Percentiles rank a stretch among this genome's conserved stretches.
phyloP scores from a whole-genome alignment of 2,113 vertebrate species.

The Nipponia nippon region DNA sequence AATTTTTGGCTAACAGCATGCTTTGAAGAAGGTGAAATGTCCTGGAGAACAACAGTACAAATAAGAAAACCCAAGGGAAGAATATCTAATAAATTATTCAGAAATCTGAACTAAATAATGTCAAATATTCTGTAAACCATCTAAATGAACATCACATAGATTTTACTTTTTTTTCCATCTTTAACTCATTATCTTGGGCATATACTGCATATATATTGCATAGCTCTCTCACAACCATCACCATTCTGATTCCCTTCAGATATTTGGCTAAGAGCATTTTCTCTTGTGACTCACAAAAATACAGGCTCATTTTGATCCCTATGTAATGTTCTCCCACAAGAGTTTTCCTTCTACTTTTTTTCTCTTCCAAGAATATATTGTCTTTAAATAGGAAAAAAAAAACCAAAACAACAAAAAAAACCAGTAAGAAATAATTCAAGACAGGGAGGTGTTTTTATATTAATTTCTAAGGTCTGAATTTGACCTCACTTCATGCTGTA shows the following conservation, averaged over 20 bases:
- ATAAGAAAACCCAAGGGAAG: background rate
- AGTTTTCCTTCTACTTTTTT: background rate
- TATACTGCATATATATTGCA: background rate
- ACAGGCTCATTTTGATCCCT: background rate
- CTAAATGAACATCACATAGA: background rate
- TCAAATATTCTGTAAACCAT: background rate
- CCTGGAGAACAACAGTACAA: background rate
- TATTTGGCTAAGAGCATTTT: background rate
- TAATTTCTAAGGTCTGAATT: background rate
- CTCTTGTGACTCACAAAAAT: background rate
- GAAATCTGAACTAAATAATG: background rate
- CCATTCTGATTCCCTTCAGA: background rate
- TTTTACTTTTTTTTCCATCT: background rate
- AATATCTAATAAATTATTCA: background rate
- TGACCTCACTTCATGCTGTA: background rate
- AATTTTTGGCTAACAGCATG: background rate
- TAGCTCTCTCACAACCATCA: background rate
- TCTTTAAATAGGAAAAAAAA: background rate
- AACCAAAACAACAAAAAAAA: too few relatives aligned
- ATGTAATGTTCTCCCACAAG: background rate
- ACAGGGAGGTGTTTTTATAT: background rate
- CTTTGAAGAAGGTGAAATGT: slow-evolving; percentile 1
- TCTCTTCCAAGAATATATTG: background rate
- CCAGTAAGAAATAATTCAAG: background rate
- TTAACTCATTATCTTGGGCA: background rate